Evolutionary conservation across 2,888 invertebrate genomes (phyloP), one percentile per base, ranked within the genome.

Genomic region (Pemphredon lugubris): DNA sequence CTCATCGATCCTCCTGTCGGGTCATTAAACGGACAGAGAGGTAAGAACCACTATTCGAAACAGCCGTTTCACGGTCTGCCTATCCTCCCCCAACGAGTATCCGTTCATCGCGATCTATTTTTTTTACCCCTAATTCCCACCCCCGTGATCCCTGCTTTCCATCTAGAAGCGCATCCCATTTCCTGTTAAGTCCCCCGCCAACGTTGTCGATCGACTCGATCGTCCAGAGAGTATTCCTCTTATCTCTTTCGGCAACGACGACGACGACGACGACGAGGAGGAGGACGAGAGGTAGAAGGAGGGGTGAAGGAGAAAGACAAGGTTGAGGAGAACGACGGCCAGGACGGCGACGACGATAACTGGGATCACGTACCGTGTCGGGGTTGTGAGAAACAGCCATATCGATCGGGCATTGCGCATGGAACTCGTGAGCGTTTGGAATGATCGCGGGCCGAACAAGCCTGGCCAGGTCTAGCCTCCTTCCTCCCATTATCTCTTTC

Each of bases 371-470:
- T 45, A 48, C 57, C 53, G 42, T 50, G 77, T 79, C 73, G 64
- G 9, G 69, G 18, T 54, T 14, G 68, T 54, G 81, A 74, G 80
- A 74, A 80, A 74, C 77, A 71, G 65, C 63, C 63, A 66, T 80
- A 79, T 79, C 74, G 81, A 79, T 79, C 81, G 51, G 60, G 13
- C 70, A 71, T 77, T 71, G 71, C 79, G 77, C 77, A 69, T 61
- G 74, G 74, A 71, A 53, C 71, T 57, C 42, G 57, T 39, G 59
- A 64, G 45, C 55, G 58, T 77, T 73, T 69, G 77, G 66, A 78
- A 79, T 78, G 60, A 77, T 80, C 73, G 63, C 47, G 61, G 51
- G 26, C 69, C 51, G 73, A 64, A 51, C 60, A 51, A 61, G 34
- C 50, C 59, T 42, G 50, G 32, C 39, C 54, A n/a, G 44, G 23